These are phyloP conservation scores for Mus minutoides DNA, from an alignment of 2,797 vertebrate genomes.

Conservation along the genomic window DNA sequence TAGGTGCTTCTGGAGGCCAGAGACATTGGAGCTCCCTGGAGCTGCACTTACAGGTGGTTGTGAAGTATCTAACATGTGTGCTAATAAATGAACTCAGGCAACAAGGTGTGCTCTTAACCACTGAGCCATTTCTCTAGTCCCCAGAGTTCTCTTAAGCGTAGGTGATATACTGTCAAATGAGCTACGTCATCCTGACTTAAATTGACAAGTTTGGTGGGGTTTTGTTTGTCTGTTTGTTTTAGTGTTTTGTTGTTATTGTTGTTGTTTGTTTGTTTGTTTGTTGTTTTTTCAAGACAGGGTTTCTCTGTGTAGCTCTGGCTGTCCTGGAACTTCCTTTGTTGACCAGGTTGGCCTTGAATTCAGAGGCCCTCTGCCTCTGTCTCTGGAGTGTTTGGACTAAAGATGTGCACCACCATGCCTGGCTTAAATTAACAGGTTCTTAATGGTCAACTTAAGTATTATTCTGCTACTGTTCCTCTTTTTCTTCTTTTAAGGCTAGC, in stretches of 20 bases:
- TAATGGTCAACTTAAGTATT: not conserved
- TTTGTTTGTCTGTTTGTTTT: not conserved
- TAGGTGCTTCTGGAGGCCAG: not conserved
- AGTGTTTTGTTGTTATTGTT: no score
- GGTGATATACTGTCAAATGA: not conserved
- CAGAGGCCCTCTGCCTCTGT: not conserved
- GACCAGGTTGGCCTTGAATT: not conserved
- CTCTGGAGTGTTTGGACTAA: not conserved
- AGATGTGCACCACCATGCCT: not conserved
- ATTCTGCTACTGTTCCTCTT: not conserved
- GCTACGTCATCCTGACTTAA: not conserved
- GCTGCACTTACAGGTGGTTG: not conserved
- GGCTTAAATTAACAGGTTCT: not conserved
- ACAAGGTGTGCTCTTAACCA: not conserved
- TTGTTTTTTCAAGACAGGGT: not conserved
- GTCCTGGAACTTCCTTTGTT: not conserved
- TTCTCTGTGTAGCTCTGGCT: not conserved
- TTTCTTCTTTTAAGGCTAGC: slow-evolving; percentile 43
- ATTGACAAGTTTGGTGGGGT: not conserved
- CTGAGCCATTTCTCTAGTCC: not conserved
- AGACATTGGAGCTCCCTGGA: not conserved
- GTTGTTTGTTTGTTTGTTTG: not conserved
- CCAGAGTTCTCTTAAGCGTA: slow-evolving; percentile 42
- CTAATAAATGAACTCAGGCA: not conserved
- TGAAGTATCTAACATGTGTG: not conserved